These are phyloP conservation scores for Leptocoma aspasia DNA, from an alignment of 2,113 vertebrate genomes.

Conservation along the genomic window DNA sequence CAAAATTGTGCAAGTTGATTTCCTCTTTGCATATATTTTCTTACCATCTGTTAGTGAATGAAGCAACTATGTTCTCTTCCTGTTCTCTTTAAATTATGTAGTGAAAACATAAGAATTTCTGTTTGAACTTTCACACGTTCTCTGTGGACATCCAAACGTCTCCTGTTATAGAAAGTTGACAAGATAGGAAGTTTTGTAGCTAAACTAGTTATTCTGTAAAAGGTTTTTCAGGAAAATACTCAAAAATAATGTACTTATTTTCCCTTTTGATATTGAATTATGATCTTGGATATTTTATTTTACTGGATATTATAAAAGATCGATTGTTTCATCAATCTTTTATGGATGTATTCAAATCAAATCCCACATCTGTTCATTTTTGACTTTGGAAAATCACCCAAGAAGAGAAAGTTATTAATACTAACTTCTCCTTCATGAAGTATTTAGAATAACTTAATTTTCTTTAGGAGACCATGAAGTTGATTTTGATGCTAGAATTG, in stretches of 20 bases:
- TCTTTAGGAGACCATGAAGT: neutral
- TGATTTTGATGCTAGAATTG: neutral
- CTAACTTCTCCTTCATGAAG: neutral
- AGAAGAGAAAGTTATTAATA: neutral
- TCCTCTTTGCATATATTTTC: neutral
- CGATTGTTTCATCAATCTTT: neutral
- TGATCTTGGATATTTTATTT: neutral
- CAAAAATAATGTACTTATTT: neutral
- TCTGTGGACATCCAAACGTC: slow-evolving; percentile 8
- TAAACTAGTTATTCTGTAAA: neutral
- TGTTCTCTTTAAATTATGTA: neutral
- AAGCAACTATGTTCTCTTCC: neutral
- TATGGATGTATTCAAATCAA: neutral
- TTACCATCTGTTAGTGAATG: neutral
- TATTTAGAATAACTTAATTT: neutral
- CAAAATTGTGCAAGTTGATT: neutral
- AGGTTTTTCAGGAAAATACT: neutral
- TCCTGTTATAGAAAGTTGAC: slow-evolving; percentile 17
- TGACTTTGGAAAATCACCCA: neutral
- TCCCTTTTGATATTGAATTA: neutral
- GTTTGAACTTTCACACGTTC: slow-evolving; percentile 15
- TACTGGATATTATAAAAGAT: too few relatives aligned
- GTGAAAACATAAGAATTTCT: slow-evolving; percentile 9
- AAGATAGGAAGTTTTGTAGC: slow-evolving; percentile 26
- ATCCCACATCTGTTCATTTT: neutral